Conservation (phyloP, 2,797 vertebrate genomes). For the Rhinatrema bivittatum region DNA sequence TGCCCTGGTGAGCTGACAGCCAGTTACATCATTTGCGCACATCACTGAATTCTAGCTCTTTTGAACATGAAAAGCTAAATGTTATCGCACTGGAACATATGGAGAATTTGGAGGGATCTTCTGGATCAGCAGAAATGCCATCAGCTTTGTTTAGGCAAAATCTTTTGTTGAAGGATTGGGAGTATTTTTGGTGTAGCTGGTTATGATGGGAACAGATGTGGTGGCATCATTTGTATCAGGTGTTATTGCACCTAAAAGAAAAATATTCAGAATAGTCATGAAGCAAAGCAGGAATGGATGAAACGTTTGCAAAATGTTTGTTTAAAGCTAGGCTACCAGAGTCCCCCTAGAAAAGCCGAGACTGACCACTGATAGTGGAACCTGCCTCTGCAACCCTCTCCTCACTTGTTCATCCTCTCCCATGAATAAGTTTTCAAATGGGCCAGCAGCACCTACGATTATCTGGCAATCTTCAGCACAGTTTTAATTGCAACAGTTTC, state of each 20-base stretch:
- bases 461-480: no score
- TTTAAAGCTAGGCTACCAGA: neutral
- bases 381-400: no score
- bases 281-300: neutral
- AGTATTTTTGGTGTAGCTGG: no score
- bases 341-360: constrained; percentile 1
- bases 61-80: neutral
- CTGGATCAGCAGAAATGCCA: neutral
- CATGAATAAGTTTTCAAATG: no score
- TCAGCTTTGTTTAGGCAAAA: constrained; percentile 12
- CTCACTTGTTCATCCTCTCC: no score
- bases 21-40: constrained; percentile 16
- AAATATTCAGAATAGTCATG: neutral
- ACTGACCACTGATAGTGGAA: no score
- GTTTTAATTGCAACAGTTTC: no score
- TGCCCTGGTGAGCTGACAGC: neutral
- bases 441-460: no score
- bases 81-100: neutral
- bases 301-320: neutral
- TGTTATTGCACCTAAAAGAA: neutral
- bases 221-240: neutral
- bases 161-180: neutral
- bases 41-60: constrained; percentile 8
- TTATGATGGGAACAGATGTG: neutral
- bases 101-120: neutral